Base-by-base conservation (phyloP, 2,888 invertebrate species). In the Bedellia somnulentella region DNA sequence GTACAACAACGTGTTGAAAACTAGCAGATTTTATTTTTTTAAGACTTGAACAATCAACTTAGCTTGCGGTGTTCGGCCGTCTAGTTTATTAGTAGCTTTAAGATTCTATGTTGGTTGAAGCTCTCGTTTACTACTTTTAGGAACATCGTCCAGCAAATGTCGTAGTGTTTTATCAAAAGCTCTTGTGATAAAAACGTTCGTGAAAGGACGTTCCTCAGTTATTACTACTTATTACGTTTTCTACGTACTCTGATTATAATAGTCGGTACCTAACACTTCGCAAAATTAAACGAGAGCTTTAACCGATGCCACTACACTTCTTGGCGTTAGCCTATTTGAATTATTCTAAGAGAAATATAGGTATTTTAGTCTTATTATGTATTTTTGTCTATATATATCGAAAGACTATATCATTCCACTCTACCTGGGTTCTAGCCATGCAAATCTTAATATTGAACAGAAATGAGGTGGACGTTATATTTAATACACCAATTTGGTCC, bases 1-100 rank as follows among this genome's bases (percentile, higher is more conserved):
- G 57, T 46, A 44, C 52, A 16, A 14, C 14, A 16, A 25, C 21
- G 9, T 16, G 62, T 62, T 63, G 52, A 58, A 55, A 57, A 57
- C 59, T 71, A 64, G 70, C 70, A 75, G 70, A 75, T 73, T 73
- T 75, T 75, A 75, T 75, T 75, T 75, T 75, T 75, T 71, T 75
- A 75, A 75, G 60, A 70, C 66, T 73, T 75, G 71, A 63, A 44
- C 55, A 63, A 62, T 62, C 59, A 57, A 62, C 51, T 56, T 73
- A 73, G 75, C 75, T 73, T 73, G 61, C 73, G 71, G 61, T 71
- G 70, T 57, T 63, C 61, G 73, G 70, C 68, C 71, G 73, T 49
- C 54, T 68, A 71, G 67, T 15, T 68, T 6, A 5, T 18, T 18
- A 66, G 66, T 71, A 71, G 71, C 70, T 70, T 61, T 67, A 70